Evolutionary conservation across 2,888 invertebrate species (phyloP), one percentile per base, ranked within the genome.

Genomic region (Diaprepes abbreviatus): DNA sequence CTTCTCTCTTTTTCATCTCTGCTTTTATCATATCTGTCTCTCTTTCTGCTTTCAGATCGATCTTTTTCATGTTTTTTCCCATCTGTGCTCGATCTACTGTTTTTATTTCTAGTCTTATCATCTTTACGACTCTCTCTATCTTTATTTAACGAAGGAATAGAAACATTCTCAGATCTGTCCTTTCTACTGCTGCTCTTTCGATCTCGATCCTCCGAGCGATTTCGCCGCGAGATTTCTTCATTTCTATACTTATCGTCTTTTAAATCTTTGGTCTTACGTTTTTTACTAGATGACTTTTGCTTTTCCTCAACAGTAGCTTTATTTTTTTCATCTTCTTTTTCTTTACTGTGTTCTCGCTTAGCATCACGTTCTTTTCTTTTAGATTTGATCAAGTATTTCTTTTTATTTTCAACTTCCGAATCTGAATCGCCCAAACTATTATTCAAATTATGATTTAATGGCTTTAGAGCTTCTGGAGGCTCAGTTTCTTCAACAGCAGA

Each of bases 151-250:
- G 21, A 21, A 43, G 43, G 19, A 21, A 4, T n/a, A 24, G 28
- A 28, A 28, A 7, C 12, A 5, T 12, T 28, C 7, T 6, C 12
- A n/a, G 48, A 28, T 28, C 48, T 24, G 1, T 12, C 28, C 12
- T 19, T 28, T 14, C n/a, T 45, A 5, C 24, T 14, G 2, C 7
- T 48, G 9, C 28, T 12, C 5, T 21, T 45, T n/a, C 14, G 2
- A n/a, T 48, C 48, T 48, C 48, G 24, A 4, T 48, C 48, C 28
- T 48, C 24, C 6, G 48, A 28, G n/a, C 48, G 48, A 7, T 24
- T 48, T 5, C 6, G 5, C 9, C 12, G 6, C 2, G 48, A 48
- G 5, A 4, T 5, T 24, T 24, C 24, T 4, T 5, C 3, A 24
- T 3, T 6, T 48, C 7, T 28, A 28, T 48, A 14, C 28, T 48